A percentile compares a stretch with the other conserved stretches of the same genome.
Evolutionary conservation across 2,113 vertebrate species (phyloP).

Genomic region (Illadopsis cleaveri): DNA sequence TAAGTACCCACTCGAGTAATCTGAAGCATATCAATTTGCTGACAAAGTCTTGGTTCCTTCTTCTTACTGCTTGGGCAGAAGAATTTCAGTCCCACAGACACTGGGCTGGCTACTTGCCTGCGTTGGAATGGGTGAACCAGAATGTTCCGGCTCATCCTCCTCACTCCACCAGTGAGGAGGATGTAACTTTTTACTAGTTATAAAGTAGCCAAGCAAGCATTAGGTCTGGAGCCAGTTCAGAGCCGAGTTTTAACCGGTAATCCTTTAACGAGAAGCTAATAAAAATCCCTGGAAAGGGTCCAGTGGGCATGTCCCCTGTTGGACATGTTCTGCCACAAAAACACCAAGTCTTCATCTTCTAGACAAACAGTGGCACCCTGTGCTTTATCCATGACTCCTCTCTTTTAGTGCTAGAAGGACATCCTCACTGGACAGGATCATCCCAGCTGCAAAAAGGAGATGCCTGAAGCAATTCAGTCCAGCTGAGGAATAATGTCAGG

Average conservation of each 20-base stretch:
- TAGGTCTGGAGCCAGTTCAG: background rate
- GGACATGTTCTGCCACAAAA: background rate
- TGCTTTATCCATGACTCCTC: background rate
- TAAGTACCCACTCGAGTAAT: background rate
- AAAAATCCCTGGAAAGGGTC: background rate
- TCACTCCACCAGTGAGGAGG: too few species aligned
- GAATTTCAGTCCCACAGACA: background rate
- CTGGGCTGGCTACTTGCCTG: background rate
- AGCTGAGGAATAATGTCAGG: background rate
- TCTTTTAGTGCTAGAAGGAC: background rate
- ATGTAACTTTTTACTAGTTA: background rate
- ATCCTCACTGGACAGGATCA: background rate
- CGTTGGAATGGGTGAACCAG: background rate
- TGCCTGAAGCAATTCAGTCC: background rate
- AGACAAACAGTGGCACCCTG: background rate
- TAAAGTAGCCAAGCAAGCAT: background rate
- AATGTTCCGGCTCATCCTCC: background rate
- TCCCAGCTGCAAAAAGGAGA: background rate
- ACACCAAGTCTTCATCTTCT: background rate
- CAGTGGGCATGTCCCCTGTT: background rate
- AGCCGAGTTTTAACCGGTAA: accelerated
- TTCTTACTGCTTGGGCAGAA: background rate
- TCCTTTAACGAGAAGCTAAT: background rate
- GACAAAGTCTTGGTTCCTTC: background rate
- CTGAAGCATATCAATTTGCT: background rate